Evolutionary conservation across 2,797 vertebrate species (phyloP).

Genomic region (Botia kubotai): DNA sequence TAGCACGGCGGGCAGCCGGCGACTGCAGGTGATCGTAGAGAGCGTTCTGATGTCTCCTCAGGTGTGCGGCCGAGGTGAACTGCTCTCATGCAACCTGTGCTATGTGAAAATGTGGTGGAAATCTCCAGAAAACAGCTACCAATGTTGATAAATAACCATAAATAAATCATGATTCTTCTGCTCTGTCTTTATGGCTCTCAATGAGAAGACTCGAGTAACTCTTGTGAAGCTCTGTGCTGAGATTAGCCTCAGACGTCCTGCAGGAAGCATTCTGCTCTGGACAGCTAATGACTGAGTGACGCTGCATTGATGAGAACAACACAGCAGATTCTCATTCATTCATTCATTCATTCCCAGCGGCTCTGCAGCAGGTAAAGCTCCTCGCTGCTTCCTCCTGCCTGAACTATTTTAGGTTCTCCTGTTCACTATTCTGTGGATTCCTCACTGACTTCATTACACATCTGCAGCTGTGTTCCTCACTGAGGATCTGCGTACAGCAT

Average conservation of each 20-base stretch:
- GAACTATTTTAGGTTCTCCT: conserved; percentile 48
- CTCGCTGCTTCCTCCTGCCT: not conserved
- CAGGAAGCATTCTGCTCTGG: conserved; percentile 17
- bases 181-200: not conserved
- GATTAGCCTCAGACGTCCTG: not conserved
- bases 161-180: conserved; percentile 46
- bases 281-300: conserved; percentile 40
- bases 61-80: conserved; percentile 48
- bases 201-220: conserved; percentile 6
- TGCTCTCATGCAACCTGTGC: conserved; percentile 61
- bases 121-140: conserved; percentile 38
- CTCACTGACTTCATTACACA: conserved; percentile 70
- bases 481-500: not conserved
- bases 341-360: conserved; percentile 62
- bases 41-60: conserved; percentile 67
- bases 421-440: conserved; percentile 63
- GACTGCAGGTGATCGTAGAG: conserved; percentile 75
- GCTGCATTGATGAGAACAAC: conserved; percentile 34
- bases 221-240: conserved; percentile 15
- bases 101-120: conserved; percentile 66
- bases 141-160: conserved; percentile 51
- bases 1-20: conserved; percentile 65
- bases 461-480: conserved; percentile 52
- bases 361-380: conserved; percentile 40
- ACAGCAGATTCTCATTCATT: conserved; percentile 61